Conservation (phyloP, 2,113 vertebrate species). For the Phainopepla nitens region DNA sequence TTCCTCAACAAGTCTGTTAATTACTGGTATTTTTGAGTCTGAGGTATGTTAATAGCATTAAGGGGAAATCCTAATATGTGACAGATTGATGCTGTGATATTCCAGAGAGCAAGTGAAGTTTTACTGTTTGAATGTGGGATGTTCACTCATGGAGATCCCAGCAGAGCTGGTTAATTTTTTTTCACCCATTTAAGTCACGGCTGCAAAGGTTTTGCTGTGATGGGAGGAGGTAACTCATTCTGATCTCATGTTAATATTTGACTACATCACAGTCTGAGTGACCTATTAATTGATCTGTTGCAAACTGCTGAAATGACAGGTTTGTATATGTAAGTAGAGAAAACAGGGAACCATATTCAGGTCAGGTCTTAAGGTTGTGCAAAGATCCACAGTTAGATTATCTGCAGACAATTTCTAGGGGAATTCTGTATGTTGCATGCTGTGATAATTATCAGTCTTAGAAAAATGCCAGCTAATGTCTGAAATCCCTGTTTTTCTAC, state of each 20-base stretch:
- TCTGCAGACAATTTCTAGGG: not conserved
- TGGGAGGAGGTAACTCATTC: not conserved
- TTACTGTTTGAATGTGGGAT: not conserved
- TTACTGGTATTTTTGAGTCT: not conserved
- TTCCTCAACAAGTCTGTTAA: not conserved
- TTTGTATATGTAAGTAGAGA: not conserved
- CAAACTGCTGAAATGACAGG: constrained; percentile 27
- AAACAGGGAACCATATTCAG: not conserved
- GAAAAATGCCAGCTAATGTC: not conserved
- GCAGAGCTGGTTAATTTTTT: not conserved
- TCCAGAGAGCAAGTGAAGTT: not conserved
- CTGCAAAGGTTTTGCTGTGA: not conserved
- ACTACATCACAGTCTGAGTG: constrained; percentile 12
- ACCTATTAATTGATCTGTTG: constrained; percentile 40
- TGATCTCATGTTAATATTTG: constrained; percentile 28
- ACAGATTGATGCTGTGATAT: not conserved
- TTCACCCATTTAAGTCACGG: not conserved
- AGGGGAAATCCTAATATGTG: constrained; percentile 27
- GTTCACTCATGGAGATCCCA: not conserved
- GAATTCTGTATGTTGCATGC: not conserved
- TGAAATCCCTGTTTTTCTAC: not conserved
- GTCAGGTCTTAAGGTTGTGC: not conserved
- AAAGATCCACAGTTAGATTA: not conserved
- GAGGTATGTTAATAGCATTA: not conserved
- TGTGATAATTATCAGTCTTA: not conserved